A percentile compares a stretch with the other conserved stretches of the same genome.
These are phyloP conservation scores for Nanger granti DNA, from an alignment of 2,113 vertebrate genomes.

Conservation along the genomic window DNA sequence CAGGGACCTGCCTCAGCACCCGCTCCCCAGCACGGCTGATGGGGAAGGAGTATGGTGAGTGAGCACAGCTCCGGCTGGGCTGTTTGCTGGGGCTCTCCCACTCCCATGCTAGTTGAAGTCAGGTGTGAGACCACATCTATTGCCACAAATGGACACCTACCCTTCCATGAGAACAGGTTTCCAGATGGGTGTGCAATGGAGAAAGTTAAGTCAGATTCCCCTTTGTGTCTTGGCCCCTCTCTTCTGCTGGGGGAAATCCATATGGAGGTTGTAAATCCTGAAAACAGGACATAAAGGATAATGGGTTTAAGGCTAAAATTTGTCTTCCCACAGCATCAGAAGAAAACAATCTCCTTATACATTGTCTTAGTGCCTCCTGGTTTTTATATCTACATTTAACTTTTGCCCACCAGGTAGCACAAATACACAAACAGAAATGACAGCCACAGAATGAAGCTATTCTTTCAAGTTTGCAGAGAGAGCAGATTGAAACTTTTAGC, in stretches of 20 bases:
- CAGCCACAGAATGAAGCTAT: not conserved
- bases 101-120: too few relatives aligned
- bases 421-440: too few relatives aligned
- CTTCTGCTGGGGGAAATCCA: not conserved
- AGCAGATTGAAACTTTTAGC: not conserved
- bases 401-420: not conserved
- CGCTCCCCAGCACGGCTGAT: accelerated
- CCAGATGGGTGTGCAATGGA: not conserved
- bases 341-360: not conserved
- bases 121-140: accelerated
- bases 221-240: not conserved
- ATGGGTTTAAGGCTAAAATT: not conserved
- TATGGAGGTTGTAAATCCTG: not conserved
- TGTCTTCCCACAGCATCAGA: not conserved
- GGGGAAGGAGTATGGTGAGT: accelerated
- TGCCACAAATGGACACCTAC: accelerated
- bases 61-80: accelerated
- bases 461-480: not conserved
- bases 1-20: not conserved
- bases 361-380: not conserved
- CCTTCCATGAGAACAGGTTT: not conserved
- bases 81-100: not conserved
- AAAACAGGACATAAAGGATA: not conserved
- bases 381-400: not conserved
- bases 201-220: not conserved